Evolutionary conservation across 2,888 invertebrate genomes (phyloP), one percentile per base, ranked within the genome.

Genomic region (Brenthis hecate): DNA sequence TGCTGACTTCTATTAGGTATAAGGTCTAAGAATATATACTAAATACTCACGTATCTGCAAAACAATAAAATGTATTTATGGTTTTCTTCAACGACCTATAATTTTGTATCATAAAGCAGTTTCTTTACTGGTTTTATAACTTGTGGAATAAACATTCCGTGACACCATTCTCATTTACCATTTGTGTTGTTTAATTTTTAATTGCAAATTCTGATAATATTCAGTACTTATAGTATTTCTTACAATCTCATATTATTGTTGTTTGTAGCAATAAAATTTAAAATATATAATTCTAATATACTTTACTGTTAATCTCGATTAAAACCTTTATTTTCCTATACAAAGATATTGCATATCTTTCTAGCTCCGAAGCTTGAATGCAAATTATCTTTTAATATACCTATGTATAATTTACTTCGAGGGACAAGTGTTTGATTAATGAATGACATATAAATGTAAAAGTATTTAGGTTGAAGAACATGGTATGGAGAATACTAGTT

Each of bases 111-210:
- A 51, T 54, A 53, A 54, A 58, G 28, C 16, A 43, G 53, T 54
- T 53, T 28, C 58, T 36, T 62, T 62, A 53, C 53, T 54, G 54
- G 60, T 60, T 60, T 16, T 60, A 60, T 48, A 50, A 6, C 50
- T 60, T 60, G 28, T 50, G 50, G 50, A 50, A 28, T 28, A 50
- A 32, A 60, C 60, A 28, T 50, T 50, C 60, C 32, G 60, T 60
- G 60, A 50, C 60, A 60, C 60, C 60, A 13, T 32, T 60, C 50
- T 50, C 60, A 50, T 48, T 58, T 55, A n/a, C 58, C 58, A 48
- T 60, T 60, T 60, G 28, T 60, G 50, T 60, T 60, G 13, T 60
- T 60, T 60, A 50, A 23, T 50, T 28, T 60, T 60, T 60, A 60
- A 50, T 50, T 50, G 60, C 14, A 23, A 28, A 5, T 13, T n/a